Evolutionary conservation across 2,113 vertebrate genomes (phyloP).

Genomic region (Sinocyclocheilus anshuiensis): DNA sequence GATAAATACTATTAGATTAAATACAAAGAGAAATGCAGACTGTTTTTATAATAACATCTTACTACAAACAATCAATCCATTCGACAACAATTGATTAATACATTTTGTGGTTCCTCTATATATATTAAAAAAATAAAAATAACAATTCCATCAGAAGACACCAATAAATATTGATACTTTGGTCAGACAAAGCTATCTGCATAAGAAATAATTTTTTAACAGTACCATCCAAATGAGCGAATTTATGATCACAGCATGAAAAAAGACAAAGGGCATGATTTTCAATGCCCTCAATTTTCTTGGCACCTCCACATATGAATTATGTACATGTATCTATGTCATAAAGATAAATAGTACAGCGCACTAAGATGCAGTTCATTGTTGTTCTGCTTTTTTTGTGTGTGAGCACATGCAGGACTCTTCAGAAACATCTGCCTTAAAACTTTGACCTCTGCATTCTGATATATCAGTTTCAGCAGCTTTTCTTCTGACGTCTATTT

Average conservation of each 20-base stretch:
- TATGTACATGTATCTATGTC: constrained; percentile 38
- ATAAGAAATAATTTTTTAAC: constrained; percentile 7
- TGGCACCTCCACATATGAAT: constrained; percentile 50
- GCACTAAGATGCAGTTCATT: neutral
- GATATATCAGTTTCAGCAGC: neutral
- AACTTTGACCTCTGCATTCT: neutral
- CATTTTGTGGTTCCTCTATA: neutral
- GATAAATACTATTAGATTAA: constrained; percentile 44
- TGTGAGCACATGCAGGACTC: constrained; percentile 13
- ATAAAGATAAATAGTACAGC: constrained; percentile 39
- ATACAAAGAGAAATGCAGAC: constrained; percentile 34
- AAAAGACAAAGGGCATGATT: neutral
- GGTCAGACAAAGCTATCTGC: constrained; percentile 52
- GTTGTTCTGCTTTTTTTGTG: constrained; percentile 11
- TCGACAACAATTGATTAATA: neutral
- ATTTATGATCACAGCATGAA: constrained; percentile 37
- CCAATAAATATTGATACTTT: constrained; percentile 52
- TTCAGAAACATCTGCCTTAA: constrained; percentile 1
- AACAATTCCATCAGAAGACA: neutral
- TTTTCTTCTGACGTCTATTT: neutral
- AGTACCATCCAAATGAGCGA: constrained; percentile 48
- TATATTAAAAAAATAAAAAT: constrained; percentile 14
- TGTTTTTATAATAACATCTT: constrained; percentile 1
- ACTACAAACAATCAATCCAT: constrained; percentile 37
- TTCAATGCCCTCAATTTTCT: constrained; percentile 47